Conservation (phyloP, 1,140 invertebrate genomes). For the Agraylea sexmaculata region DNA sequence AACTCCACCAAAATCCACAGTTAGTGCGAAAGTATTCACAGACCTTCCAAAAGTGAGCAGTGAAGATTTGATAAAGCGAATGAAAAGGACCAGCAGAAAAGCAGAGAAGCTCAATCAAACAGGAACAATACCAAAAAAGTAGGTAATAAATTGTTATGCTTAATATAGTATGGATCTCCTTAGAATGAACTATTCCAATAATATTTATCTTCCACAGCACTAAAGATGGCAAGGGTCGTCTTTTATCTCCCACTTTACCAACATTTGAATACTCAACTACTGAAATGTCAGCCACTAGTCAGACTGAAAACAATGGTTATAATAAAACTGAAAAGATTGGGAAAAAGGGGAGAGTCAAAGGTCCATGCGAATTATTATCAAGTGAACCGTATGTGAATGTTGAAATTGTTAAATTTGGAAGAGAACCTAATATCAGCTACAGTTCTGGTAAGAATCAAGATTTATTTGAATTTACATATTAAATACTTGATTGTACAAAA, state of each 20-base stretch:
- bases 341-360: conserved; percentile 36
- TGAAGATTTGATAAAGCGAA: conserved; percentile 26
- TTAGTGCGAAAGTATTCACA: conserved; percentile 11
- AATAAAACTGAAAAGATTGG: conserved; percentile 23
- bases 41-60: conserved; percentile 13
- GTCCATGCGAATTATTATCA: conserved; percentile 42
- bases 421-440: conserved; percentile 45
- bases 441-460: conserved; percentile 34
- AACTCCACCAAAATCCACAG: too few species aligned
- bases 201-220: conserved; percentile 24
- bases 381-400: conserved; percentile 52
- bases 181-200: too few species aligned
- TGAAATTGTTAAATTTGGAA: conserved; percentile 50
- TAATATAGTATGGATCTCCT: conserved; percentile 2
- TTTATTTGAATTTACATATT: too few species aligned
- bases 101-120: conserved; percentile 40
- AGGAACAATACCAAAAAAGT: conserved; percentile 38
- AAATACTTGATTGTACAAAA: too few species aligned
- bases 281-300: conserved; percentile 19
- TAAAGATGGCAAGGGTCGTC: conserved; percentile 31
- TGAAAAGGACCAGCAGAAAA: conserved; percentile 39
- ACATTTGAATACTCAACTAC: too few species aligned
- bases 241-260: too few species aligned
- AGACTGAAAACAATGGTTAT: conserved; percentile 22
- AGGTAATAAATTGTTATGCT: too few species aligned